Percentiles rank a stretch among this genome's conserved stretches.
Evolutionary conservation across 2,888 invertebrate species (phyloP).

Genomic region (Seira ritae): DNA sequence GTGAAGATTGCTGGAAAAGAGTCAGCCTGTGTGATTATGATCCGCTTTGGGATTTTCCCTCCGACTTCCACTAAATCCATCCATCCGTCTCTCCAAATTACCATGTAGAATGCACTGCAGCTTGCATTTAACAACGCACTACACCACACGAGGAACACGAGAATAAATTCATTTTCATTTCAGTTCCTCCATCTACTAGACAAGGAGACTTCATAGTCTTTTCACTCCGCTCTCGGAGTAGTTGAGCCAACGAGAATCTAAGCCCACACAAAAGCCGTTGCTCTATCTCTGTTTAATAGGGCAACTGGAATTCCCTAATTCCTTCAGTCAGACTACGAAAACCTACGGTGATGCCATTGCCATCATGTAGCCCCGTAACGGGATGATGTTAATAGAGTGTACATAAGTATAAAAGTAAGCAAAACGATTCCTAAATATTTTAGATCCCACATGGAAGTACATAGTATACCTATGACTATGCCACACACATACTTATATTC

Average conservation of each 20-base stretch:
- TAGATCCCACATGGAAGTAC: constrained; percentile 14
- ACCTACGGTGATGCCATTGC: too few relatives aligned
- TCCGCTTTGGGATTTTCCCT: constrained; percentile 71
- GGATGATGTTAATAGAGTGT: constrained; percentile 60
- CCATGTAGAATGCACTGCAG: constrained; percentile 47
- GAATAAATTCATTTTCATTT: too few relatives aligned
- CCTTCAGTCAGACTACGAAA: too few relatives aligned
- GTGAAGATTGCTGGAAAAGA: constrained; percentile 52
- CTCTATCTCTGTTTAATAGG: too few relatives aligned
- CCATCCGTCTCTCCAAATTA: constrained; percentile 44
- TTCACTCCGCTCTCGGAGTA: too few relatives aligned
- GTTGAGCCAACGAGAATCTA: too few relatives aligned
- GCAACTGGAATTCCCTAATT: too few relatives aligned
- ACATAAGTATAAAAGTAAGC: constrained; percentile 57
- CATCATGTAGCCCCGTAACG: constrained; percentile 22
- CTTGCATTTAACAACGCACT: constrained; percentile 39
- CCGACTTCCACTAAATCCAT: constrained; percentile 39
- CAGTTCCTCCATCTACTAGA: too few relatives aligned
- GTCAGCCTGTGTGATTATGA: constrained; percentile 72
- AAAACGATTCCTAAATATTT: constrained; percentile 28
- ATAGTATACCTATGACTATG: not conserved
- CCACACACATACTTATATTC: constrained; percentile 38
- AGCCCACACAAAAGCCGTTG: too few relatives aligned
- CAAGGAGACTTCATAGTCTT: too few relatives aligned
- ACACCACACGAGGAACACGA: too few relatives aligned